phyloP scores from a whole-genome alignment of 2,888 invertebrate species.

The Drosophila subsilvestris region DNA sequence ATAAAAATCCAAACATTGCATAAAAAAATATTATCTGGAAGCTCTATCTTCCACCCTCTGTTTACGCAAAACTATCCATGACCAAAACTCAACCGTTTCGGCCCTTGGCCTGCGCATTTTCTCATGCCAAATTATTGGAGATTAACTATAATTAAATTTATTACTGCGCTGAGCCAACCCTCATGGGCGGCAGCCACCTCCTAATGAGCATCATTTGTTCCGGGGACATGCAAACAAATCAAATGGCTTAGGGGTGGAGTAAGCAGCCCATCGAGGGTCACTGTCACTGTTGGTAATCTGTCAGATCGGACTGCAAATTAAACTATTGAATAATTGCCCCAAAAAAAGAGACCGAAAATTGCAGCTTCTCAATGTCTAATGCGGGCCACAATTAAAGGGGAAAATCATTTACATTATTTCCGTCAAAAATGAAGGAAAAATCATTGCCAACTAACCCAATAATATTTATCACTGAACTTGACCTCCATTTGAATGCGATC shows the following conservation, averaged over 20 bases:
- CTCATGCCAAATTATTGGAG: conserved; percentile 79
- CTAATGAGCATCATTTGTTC: conserved; percentile 66
- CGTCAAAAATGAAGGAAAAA: conserved; percentile 33
- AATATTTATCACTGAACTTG: conserved; percentile 74
- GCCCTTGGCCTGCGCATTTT: conserved; percentile 56
- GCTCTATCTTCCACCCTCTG: not conserved
- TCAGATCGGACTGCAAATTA: conserved; percentile 39
- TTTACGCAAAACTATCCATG: not conserved
- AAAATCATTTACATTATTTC: conserved; percentile 48
- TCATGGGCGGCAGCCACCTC: conserved; percentile 27
- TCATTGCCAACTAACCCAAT: conserved; percentile 56
- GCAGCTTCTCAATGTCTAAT: conserved; percentile 30
- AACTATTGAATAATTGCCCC: conserved; percentile 26
- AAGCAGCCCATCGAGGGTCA: conserved; percentile 55
- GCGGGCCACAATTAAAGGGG: conserved; percentile 39
- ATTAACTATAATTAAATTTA: conserved; percentile 80
- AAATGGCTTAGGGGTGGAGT: conserved; percentile 8
- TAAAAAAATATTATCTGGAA: not conserved
- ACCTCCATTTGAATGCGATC: conserved; percentile 67
- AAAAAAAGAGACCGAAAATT: not conserved
- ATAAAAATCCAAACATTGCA: not conserved
- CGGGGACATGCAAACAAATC: conserved; percentile 17
- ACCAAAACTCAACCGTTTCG: no score
- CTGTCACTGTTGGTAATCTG: conserved; percentile 65
- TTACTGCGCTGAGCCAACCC: conserved; percentile 62